Evolutionary conservation across 64 coral and sea anemone genomes (phyloP).

Genomic region (Stichodactyla helianthus): DNA sequence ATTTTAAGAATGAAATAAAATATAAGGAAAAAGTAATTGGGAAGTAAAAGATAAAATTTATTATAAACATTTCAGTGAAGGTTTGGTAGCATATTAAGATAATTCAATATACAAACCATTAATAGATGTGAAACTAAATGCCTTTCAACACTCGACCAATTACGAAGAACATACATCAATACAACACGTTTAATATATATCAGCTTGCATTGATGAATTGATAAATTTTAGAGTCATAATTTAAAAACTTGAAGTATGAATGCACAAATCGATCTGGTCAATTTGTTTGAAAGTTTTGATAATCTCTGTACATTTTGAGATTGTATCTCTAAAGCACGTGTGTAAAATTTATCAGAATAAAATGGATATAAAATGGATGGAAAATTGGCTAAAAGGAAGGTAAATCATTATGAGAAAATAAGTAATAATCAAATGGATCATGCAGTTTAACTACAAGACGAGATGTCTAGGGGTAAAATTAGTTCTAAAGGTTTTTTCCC

Average conservation of each 20-base stretch:
- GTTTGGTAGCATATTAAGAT: too few relatives aligned
- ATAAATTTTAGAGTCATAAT: background rate
- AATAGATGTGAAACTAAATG: background rate
- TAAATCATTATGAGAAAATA: background rate
- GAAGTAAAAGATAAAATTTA: too few relatives aligned
- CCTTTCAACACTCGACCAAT: background rate
- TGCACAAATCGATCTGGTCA: background rate
- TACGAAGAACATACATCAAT: background rate
- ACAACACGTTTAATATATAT: slow-evolving; percentile 2
- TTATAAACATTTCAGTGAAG: too few relatives aligned
- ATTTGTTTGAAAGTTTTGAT: background rate
- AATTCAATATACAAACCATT: background rate
- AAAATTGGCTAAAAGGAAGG: background rate
- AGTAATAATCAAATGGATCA: background rate
- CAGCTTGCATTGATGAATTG: background rate
- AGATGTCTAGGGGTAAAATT: background rate
- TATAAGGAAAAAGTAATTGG: too few relatives aligned
- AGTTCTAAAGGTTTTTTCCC: background rate
- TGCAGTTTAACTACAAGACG: background rate
- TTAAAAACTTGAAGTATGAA: background rate
- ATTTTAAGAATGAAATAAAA: too few relatives aligned
- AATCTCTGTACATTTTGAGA: too few relatives aligned
- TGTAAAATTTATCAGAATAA: background rate
- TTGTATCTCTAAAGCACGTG: background rate
- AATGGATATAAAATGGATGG: background rate